Evolutionary conservation across 2,888 invertebrate species (phyloP).

Genomic region (Furcula furcula): DNA sequence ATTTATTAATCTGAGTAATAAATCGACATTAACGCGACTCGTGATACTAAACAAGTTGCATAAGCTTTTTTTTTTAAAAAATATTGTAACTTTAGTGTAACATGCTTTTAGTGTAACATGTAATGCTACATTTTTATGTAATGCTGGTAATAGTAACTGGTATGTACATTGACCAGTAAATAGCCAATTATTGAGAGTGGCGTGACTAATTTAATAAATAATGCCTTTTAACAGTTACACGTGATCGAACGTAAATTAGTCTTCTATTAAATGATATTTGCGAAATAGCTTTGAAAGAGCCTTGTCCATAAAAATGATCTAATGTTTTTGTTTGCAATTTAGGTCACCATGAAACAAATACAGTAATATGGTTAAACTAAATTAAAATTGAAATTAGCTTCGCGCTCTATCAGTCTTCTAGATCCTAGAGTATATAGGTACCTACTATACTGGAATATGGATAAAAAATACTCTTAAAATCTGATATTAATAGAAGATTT

Average conservation of each 20-base stretch:
- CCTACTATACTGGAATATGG: too few relatives aligned
- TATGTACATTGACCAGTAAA: conserved; percentile 1
- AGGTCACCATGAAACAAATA: too few relatives aligned
- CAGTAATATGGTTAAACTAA: too few relatives aligned
- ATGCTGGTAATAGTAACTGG: conserved; percentile 4
- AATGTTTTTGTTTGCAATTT: too few relatives aligned
- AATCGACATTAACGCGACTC: conserved; percentile 14
- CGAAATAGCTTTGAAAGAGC: too few relatives aligned
- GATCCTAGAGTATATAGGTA: too few relatives aligned
- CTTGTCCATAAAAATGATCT: too few relatives aligned
- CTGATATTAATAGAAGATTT: too few relatives aligned
- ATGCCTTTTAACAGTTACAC: not conserved
- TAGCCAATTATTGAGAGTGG: not conserved
- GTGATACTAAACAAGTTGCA: conserved; percentile 15
- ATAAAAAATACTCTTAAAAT: too few relatives aligned
- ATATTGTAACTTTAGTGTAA: not conserved
- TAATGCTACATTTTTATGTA: conserved; percentile 3
- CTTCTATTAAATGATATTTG: too few relatives aligned
- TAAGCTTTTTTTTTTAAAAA: conserved; percentile 9
- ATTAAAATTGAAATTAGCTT: too few relatives aligned
- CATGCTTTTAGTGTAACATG: conserved; percentile 2
- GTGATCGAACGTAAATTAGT: not conserved
- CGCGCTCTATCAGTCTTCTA: too few relatives aligned
- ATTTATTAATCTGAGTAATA: conserved; percentile 25
- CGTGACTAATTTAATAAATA: conserved; percentile 1